A percentile compares a stretch with the other conserved stretches of the same genome.
Conservation (phyloP, 2,888 invertebrate genomes). For the Octonoba sinensis region DNA sequence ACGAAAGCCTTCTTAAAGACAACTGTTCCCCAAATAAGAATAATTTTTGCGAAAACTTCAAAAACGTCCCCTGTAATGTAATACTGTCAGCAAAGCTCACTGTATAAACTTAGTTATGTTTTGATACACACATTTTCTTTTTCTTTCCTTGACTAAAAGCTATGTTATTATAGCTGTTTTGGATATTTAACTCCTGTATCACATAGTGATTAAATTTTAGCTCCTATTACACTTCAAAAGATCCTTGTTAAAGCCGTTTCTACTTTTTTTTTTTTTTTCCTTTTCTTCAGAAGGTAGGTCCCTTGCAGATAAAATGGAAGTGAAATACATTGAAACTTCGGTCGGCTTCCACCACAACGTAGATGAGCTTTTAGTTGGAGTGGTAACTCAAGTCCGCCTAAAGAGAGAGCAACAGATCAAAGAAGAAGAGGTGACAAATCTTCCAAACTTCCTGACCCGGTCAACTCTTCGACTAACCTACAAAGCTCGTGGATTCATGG, state of each 20-base stretch:
- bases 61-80: too few relatives aligned
- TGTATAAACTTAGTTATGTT: neutral
- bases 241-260: neutral
- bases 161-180: too few relatives aligned
- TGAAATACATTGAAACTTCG: conserved; percentile 97
- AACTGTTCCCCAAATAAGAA: too few relatives aligned
- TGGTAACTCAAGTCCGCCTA: conserved; percentile 91
- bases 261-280: conserved; percentile 1
- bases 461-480: conserved; percentile 41
- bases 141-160: too few relatives aligned
- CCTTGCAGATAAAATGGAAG: conserved; percentile 90
- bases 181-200: too few relatives aligned
- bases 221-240: too few relatives aligned
- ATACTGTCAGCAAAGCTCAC: neutral
- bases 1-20: too few relatives aligned
- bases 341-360: conserved; percentile 97
- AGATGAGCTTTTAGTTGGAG: conserved; percentile 93
- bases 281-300: conserved; percentile 87
- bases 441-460: conserved; percentile 49
- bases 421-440: conserved; percentile 18
- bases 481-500: conserved; percentile 57
- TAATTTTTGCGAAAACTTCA: too few relatives aligned
- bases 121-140: neutral
- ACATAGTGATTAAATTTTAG: too few relatives aligned
- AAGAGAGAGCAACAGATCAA: conserved; percentile 70